Conservation (phyloP, 1,140 invertebrate genomes). For the Octopus sinensis region DNA sequence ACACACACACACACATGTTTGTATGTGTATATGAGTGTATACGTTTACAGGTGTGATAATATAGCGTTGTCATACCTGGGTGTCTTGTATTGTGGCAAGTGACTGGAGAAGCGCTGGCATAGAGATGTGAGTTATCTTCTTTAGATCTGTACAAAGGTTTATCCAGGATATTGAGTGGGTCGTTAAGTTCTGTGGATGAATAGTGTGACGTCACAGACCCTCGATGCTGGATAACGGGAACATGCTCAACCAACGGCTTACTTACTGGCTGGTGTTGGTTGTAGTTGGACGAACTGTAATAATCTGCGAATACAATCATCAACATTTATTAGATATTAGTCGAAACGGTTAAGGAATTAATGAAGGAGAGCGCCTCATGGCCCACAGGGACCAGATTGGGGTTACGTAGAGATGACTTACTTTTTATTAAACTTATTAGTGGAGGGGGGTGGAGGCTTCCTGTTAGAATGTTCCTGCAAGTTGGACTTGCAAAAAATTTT, state of each 20-base stretch:
- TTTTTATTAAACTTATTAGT: too few relatives aligned
- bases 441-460: too few relatives aligned
- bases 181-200: conserved; percentile 26
- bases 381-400: too few relatives aligned
- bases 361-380: too few relatives aligned
- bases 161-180: conserved; percentile 47
- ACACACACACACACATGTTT: background rate
- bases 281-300: background rate
- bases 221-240: conserved; percentile 48
- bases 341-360: too few relatives aligned
- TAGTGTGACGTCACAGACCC: conserved; percentile 26
- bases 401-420: too few relatives aligned
- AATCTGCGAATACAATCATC: background rate
- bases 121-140: conserved; percentile 26
- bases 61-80: conserved; percentile 25
- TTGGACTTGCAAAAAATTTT: too few relatives aligned
- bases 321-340: too few relatives aligned
- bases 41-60: background rate
- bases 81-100: conserved; percentile 43
- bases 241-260: conserved; percentile 51
- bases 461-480: too few relatives aligned
- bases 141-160: conserved; percentile 30
- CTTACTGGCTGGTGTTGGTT: conserved; percentile 16
- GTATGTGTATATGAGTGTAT: background rate
- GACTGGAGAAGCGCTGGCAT: conserved; percentile 34